Evolutionary conservation across 2,113 vertebrate genomes (phyloP).

Genomic region (Brachypteracias leptosomus): DNA sequence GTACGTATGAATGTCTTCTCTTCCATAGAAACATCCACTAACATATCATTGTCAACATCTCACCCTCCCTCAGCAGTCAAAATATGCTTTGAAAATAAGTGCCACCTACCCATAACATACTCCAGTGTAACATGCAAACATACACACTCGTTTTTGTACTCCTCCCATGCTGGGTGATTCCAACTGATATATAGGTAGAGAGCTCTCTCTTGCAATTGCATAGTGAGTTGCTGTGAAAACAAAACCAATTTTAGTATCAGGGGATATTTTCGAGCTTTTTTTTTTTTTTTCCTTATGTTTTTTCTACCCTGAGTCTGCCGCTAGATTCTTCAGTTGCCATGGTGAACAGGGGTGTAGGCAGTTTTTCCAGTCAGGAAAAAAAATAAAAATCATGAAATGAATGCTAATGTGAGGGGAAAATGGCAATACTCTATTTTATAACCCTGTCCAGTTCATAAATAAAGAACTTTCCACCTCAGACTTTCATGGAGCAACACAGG

Average conservation of each 20-base stretch:
- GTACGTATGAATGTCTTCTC: not conserved
- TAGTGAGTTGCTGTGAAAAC: slow-evolving; percentile 67
- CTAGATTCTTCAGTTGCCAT: slow-evolving; percentile 79
- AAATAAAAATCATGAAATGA: slow-evolving; percentile 65
- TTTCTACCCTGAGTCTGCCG: slow-evolving; percentile 67
- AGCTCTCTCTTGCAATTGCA: slow-evolving; percentile 20
- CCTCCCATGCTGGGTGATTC: slow-evolving; percentile 50
- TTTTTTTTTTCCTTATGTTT: slow-evolving; percentile 33
- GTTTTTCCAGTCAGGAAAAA: slow-evolving; percentile 61
- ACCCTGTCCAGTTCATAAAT: not conserved
- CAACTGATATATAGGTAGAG: slow-evolving; percentile 50
- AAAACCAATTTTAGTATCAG: slow-evolving; percentile 75
- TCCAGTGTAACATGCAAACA: slow-evolving; percentile 23
- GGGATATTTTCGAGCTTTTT: slow-evolving; percentile 65
- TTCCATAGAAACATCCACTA: slow-evolving; percentile 13
- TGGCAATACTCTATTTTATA: not conserved
- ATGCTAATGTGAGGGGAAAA: slow-evolving; percentile 65
- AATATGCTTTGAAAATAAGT: slow-evolving; percentile 43
- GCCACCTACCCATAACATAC: slow-evolving; percentile 31
- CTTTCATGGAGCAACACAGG: not conserved
- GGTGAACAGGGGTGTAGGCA: slow-evolving; percentile 72
- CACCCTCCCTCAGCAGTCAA: slow-evolving; percentile 33
- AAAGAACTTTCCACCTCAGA: not conserved
- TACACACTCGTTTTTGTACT: not conserved
- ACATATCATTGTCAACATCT: slow-evolving; percentile 3